phyloP scores from a whole-genome alignment of 2,888 invertebrate species.

The Tortrix viridana region DNA sequence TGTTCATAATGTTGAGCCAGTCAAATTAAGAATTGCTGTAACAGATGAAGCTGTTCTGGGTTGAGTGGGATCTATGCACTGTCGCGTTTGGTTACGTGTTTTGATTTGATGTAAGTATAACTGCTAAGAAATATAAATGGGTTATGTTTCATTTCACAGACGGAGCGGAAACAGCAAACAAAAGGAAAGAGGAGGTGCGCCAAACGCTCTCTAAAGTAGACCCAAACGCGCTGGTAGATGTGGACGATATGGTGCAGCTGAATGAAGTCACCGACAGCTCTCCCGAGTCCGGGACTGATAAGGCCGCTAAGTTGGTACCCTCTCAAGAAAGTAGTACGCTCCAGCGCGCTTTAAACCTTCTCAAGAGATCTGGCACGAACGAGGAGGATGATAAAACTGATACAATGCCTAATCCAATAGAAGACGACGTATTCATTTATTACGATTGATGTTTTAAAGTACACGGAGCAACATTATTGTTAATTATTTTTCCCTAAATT shows the following conservation, averaged over 20 bases:
- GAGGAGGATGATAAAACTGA: constrained; percentile 14
- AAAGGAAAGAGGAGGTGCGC: constrained; percentile 46
- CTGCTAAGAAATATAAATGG: constrained; percentile 29
- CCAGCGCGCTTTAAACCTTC: constrained; percentile 30
- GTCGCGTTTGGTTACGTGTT: too few relatives aligned
- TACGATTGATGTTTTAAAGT: constrained; percentile 15
- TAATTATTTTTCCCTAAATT: background rate
- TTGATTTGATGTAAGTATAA: too few relatives aligned
- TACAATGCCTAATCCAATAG: constrained; percentile 22
- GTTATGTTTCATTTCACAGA: constrained; percentile 22
- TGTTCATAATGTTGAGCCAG: too few relatives aligned
- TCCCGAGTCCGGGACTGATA: background rate
- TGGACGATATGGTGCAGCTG: constrained; percentile 49
- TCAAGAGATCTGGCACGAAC: constrained; percentile 38
- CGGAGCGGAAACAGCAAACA: background rate
- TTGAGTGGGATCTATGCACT: too few relatives aligned
- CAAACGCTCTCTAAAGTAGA: constrained; percentile 49
- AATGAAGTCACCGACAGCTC: constrained; percentile 39
- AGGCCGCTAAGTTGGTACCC: background rate
- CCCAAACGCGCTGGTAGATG: constrained; percentile 45
- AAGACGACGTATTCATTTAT: constrained; percentile 34
- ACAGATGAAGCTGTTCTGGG: too few relatives aligned
- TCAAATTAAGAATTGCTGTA: too few relatives aligned
- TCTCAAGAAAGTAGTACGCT: background rate
- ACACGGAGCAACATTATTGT: background rate